phyloP scores from a whole-genome alignment of 2,888 invertebrate species.

The Lumbricus terrestris region DNA sequence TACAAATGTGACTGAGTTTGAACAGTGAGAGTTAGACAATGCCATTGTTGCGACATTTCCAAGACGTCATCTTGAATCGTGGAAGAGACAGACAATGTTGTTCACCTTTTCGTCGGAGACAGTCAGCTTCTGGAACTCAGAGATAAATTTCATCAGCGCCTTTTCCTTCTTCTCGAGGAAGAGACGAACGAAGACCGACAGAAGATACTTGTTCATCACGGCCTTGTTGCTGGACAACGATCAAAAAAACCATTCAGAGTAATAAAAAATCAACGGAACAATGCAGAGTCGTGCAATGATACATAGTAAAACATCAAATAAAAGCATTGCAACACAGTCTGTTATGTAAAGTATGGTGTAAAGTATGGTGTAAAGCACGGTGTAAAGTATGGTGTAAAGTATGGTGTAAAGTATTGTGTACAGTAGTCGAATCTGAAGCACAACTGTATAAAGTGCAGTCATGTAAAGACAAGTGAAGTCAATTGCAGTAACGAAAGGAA shows the following conservation, averaged over 20 bases:
- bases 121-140: slow-evolving; percentile 76
- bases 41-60: no score
- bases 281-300: not conserved
- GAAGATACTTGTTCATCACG: slow-evolving; percentile 73
- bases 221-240: slow-evolving; percentile 68
- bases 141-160: slow-evolving; percentile 73
- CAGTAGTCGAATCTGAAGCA: no score
- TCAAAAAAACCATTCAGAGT: not conserved
- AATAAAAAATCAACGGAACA: not conserved
- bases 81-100: slow-evolving; percentile 18
- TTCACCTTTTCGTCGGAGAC: slow-evolving; percentile 82
- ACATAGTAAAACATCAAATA: no score
- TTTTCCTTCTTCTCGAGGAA: slow-evolving; percentile 78
- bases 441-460: no score
- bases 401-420: no score
- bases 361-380: no score
- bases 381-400: no score
- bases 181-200: slow-evolving; percentile 74
- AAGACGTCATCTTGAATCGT: no score
- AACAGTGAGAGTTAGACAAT: no score
- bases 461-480: not conserved
- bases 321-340: no score
- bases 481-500: not conserved
- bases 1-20: no score
- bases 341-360: no score